phyloP scores from a whole-genome alignment of 2,888 invertebrate species.

The Nineta flava region DNA sequence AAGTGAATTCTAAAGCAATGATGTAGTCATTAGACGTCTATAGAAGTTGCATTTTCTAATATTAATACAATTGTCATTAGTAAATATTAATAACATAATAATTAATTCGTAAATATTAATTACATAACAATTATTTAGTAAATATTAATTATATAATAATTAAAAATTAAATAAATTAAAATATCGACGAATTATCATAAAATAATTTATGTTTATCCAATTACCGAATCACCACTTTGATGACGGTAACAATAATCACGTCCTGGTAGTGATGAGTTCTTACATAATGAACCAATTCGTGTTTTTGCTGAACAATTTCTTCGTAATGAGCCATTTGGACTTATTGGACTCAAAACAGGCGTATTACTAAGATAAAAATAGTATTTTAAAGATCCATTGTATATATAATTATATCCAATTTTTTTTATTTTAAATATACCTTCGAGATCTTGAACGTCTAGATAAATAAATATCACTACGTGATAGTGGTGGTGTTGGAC shows the following conservation, averaged over 20 bases:
- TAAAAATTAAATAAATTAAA: too few relatives aligned
- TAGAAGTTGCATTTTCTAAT: too few relatives aligned
- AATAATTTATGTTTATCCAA: slow-evolving; percentile 14
- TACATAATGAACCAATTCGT: slow-evolving; percentile 24
- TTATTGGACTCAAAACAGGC: slow-evolving; percentile 14
- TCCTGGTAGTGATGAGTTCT: slow-evolving; percentile 20
- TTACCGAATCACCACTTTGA: slow-evolving; percentile 24
- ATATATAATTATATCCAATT: too few relatives aligned
- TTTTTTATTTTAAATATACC: slow-evolving; percentile 13
- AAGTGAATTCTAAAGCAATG: too few relatives aligned
- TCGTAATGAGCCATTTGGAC: slow-evolving; percentile 14
- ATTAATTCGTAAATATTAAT: too few relatives aligned
- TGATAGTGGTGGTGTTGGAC: slow-evolving; percentile 19
- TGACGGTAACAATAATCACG: slow-evolving; percentile 25
- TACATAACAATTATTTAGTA: too few relatives aligned
- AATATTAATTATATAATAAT: too few relatives aligned
- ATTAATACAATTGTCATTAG: too few relatives aligned
- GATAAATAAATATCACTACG: neutral
- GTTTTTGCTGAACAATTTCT: slow-evolving; percentile 23
- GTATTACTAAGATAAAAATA: slow-evolving; percentile 18
- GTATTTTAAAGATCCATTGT: too few relatives aligned
- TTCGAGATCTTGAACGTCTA: slow-evolving; percentile 15
- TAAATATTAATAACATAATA: too few relatives aligned
- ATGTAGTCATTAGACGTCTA: too few relatives aligned
- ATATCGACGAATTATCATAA: too few relatives aligned